phyloP scores from a whole-genome alignment of 2,113 vertebrate genomes.

The Amblyornis subalaris region DNA sequence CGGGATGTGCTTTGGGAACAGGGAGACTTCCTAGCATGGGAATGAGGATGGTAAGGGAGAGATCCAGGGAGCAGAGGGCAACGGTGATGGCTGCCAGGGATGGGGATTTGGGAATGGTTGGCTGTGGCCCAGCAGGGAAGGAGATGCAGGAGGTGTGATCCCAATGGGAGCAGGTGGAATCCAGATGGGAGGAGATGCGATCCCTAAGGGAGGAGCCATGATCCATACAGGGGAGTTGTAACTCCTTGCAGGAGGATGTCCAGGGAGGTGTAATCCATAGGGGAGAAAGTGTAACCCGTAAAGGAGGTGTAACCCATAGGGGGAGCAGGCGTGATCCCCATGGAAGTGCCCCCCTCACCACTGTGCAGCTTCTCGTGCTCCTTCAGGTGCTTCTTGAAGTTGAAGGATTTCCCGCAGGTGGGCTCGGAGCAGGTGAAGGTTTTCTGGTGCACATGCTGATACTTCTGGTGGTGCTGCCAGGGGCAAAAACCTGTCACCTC shows the following conservation, averaged over 20 bases:
- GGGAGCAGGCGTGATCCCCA: rapidly evolving
- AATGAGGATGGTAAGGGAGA: background rate
- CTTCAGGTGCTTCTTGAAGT: slow-evolving; percentile 83
- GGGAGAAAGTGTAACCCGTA: background rate
- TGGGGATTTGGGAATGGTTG: background rate
- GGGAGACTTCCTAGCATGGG: background rate
- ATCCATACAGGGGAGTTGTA: background rate
- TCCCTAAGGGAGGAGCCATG: background rate
- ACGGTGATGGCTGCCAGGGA: background rate
- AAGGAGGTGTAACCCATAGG: no score
- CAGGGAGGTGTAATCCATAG: background rate
- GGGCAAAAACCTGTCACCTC: background rate
- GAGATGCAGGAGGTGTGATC: background rate
- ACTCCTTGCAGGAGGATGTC: no score
- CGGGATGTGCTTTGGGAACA: rapidly evolving
- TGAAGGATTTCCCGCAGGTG: slow-evolving; percentile 78
- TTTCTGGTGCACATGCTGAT: slow-evolving; percentile 79
- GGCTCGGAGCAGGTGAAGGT: slow-evolving; percentile 77
- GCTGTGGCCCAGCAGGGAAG: background rate
- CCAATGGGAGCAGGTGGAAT: background rate
- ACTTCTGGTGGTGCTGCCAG: slow-evolving; percentile 75
- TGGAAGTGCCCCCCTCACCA: background rate
- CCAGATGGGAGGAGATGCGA: background rate
- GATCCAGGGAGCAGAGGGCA: background rate
- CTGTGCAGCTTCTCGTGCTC: slow-evolving; percentile 1